phyloP scores from a whole-genome alignment of 1,140 invertebrate genomes.

The Leptinotarsa defecta region DNA sequence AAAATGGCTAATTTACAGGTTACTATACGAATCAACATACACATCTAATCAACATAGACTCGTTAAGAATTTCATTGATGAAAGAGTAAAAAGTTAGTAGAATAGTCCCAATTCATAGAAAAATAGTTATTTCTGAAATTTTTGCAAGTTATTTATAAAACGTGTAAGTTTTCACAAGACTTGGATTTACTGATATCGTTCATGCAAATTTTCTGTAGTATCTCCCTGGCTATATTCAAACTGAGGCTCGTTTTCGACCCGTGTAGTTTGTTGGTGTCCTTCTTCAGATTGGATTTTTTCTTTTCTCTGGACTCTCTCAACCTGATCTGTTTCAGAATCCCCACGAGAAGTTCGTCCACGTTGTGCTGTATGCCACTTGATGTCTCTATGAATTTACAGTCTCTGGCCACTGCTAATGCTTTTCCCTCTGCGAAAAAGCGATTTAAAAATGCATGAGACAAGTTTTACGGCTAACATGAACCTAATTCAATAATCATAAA shows the following conservation, averaged over 20 bases:
- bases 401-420: constrained; percentile 78
- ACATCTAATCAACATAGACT: not conserved
- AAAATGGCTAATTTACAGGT: not conserved
- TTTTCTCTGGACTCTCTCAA: constrained; percentile 72
- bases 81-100: constrained; percentile 23
- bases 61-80: constrained; percentile 1
- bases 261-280: constrained; percentile 61
- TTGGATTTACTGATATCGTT: constrained; percentile 86
- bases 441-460: not conserved
- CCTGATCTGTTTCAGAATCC: constrained; percentile 83
- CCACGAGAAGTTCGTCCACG: constrained; percentile 87
- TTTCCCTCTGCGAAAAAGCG: constrained; percentile 76
- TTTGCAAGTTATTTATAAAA: constrained; percentile 65
- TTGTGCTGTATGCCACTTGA: constrained; percentile 90
- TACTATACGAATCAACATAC: not conserved
- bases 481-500: not conserved
- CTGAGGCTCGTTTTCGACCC: constrained; percentile 72
- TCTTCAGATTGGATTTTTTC: constrained; percentile 55
- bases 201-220: constrained; percentile 84
- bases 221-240: constrained; percentile 74
- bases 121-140: constrained; percentile 16
- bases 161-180: constrained; percentile 89
- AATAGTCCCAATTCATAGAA: constrained; percentile 24
- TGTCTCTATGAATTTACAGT: constrained; percentile 92
- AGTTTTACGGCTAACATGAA: not conserved